Evolutionary conservation across 2,888 invertebrate species (phyloP), one percentile per base, ranked within the genome.

Genomic region (Dynastes maya): DNA sequence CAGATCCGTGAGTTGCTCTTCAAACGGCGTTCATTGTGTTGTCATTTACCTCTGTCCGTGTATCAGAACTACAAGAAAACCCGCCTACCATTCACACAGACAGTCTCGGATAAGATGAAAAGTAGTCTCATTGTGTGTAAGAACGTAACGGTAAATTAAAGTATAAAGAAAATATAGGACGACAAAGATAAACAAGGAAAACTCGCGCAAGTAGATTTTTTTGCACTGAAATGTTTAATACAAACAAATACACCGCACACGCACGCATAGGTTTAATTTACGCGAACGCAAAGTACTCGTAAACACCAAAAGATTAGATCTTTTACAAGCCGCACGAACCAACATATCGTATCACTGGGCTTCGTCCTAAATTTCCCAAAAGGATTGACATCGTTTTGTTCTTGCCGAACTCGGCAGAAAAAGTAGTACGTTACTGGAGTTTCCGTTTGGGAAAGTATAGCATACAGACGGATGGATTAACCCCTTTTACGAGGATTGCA

Each of bases 21-120:
- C 71, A 70, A 77, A 51, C 68, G 27, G 27, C 51, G 13, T 68
- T 32, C 63, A 79, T 79, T 79, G 77, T 79, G 61, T 63, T 79
- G 77, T 79, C 77, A 77, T 64, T 72, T 63, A 63, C 29, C 8
- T 55, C 55, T 16, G n/a, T 58, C 55, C 4, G 5, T 22, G 55
- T 58, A 22, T 58, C 53, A 16, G n/a, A 37, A 11, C 11, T 61
- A 61, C 61, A 61, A 63, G 32, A 63, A 63, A 32, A 63, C 63
- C 16, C 63, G 32, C 63, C 63, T 29, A 63, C 63, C 63, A 63
- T 63, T 63, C 63, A 63, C 13, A 11, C 16, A 13, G 55, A 55
- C 16, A 3, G 32, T 37, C 29, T 9, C 63, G 63, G n/a, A 63
- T 29, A 13, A 63, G 63, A 63, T 63, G 63, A 63, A 63, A 63